These are phyloP conservation scores for Chaetodon trifasciatus DNA, from an alignment of 2,797 vertebrate genomes.

Conservation along the genomic window DNA sequence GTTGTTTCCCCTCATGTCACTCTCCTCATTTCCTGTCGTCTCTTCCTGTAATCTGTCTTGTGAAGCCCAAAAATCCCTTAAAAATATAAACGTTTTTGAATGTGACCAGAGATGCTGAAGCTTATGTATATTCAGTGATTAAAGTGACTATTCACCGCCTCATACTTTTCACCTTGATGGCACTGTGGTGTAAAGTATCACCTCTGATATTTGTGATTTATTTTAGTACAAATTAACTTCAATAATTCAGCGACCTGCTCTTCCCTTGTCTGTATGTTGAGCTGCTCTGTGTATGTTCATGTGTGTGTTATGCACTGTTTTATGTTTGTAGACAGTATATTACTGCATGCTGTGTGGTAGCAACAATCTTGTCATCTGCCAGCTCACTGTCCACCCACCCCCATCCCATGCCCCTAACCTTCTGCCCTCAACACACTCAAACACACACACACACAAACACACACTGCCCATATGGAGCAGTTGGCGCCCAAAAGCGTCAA, in stretches of 20 bases:
- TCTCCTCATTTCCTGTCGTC: not conserved
- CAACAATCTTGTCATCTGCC: conserved; percentile 74
- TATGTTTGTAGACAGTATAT: conserved; percentile 43
- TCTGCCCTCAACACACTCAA: conserved; percentile 74
- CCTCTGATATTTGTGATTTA: not conserved
- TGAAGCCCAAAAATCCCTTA: not conserved
- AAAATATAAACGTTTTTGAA: not conserved
- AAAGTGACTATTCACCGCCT: not conserved
- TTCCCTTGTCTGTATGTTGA: conserved; percentile 9
- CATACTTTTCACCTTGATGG: not conserved
- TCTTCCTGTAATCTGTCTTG: not conserved
- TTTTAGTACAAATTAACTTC: not conserved
- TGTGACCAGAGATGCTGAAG: not conserved
- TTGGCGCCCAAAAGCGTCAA: conserved; percentile 86
- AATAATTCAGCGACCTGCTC: not conserved
- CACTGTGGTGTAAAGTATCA: not conserved
- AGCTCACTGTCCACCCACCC: conserved; percentile 71
- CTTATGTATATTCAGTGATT: not conserved
- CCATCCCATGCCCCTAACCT: conserved; percentile 81
- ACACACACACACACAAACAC: conserved; percentile 75
- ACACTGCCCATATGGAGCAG: conserved; percentile 87
- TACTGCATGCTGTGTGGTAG: conserved; percentile 43
- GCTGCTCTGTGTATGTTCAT: not conserved
- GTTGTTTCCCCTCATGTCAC: not conserved
- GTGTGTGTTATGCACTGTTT: not conserved